Evolutionary conservation across 64 coral and sea anemone genomes (phyloP), one percentile per base, ranked within the genome.

Genomic region (Montipora sp.): DNA sequence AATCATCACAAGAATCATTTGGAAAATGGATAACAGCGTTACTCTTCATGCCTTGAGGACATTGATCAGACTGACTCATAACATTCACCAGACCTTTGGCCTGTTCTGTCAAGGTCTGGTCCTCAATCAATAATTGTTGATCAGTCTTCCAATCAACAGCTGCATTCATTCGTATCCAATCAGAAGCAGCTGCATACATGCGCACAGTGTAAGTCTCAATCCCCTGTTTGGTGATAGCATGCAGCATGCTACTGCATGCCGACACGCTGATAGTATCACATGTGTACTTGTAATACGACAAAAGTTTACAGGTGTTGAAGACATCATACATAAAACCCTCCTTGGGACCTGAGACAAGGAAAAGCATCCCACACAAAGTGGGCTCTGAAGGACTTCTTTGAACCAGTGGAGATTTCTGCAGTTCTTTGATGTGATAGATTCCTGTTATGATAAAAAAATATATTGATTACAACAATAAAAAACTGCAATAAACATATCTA

Each of bases 151-250:
- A 10, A 44, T 66, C 77, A 47, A 48, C 55, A 63, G 68, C 3
- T 19, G 57, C 66, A 75, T 87, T 74, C 1, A 15, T 58, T 55
- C 83, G 59, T 9, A 97, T 51, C 79, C 87, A 91, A 71, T 97
- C 89, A 9, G 95, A 91, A 46, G 95, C 95, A 0, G 95, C 95
- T 5, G 95, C 95, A 86, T 94, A 94, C 78, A 97, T 94, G 16
- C 95, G 80, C n/a, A 97, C 95, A 21, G 95, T 97, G 68, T 97
- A 97, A 3, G 95, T 97, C 60, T 97, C 95, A 43, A 97, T 61
- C 2, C 95, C 95, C 19, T 97, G 88, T 23, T 14, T 59, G 60
- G 95, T 97, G n/a, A 97, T 94, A 16, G 95, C 95, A 92, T 97
- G 95, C 22, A 97, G 89, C 48, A 97, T 89, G 70, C 51, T 88